Evolutionary conservation across 1,140 invertebrate genomes (phyloP), one percentile per base, ranked within the genome.

Genomic region (Meloidogyne floridensis): DNA sequence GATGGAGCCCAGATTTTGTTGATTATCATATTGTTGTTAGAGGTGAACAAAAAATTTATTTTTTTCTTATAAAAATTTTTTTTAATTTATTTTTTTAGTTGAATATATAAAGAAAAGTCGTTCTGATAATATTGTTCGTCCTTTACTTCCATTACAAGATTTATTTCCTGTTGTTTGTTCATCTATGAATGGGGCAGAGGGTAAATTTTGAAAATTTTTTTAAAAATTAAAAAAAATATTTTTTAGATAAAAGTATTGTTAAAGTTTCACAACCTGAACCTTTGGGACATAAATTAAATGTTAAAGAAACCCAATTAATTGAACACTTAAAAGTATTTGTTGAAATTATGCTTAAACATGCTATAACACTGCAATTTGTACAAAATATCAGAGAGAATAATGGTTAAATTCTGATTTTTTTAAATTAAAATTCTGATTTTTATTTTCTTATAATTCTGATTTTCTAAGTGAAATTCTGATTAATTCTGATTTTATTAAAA

Each of bases 61-160:
- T n/a, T 65, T 15, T 20, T 56, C 76, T 42, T 32, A 32, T 32
- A 32, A 32, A 20, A 53, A 72, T 15, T 79, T 79, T 47, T 65
- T 42, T 53, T 10, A 65, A 51, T 2, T 71, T 15, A 43, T 10
- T 42, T 20, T 9, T 54, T 8, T 47, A 80, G 59, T 84, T 43
- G 83, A 84, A 72, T 65, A 77, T 70, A 72, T 85, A 59, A 86
- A 85, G 59, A 85, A 85, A 73, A 85, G 83, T 15, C 81, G 84
- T 9, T 69, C 84, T 32, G 84, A 85, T 71, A 85, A 72, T 10
- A 84, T 86, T 59, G 82, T 85, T 10, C 10, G 77, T 13, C 84
- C 84, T 11, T n/a, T 75, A 9, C n/a, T 86, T 51, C 80, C 84
- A 8, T 42, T 85, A 3, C 51, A 65, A 18, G 84, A 85, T 72